Conservation (phyloP, 2,797 vertebrate genomes). For the Sylvia borin region DNA sequence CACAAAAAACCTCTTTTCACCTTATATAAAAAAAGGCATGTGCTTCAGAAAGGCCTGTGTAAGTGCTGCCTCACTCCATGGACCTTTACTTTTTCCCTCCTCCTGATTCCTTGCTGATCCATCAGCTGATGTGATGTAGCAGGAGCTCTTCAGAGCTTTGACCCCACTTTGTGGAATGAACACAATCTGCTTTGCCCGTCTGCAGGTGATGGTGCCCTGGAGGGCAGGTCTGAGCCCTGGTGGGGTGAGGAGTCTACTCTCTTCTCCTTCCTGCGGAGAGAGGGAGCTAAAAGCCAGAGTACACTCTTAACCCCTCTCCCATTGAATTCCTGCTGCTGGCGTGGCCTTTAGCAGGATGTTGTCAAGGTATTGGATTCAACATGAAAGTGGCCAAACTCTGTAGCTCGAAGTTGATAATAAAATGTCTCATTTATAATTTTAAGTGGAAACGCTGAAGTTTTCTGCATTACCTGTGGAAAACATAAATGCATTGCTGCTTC, state of each 20-base stretch:
- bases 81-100: not conserved
- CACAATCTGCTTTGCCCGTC: not conserved
- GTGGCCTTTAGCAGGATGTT: not conserved
- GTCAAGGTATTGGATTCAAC: not conserved
- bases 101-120: not conserved
- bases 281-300: not conserved
- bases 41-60: not conserved
- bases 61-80: not conserved
- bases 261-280: not conserved
- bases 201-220: not conserved
- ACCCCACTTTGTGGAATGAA: not conserved
- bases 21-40: not conserved
- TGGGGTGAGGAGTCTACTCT: not conserved
- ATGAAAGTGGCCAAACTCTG: not conserved
- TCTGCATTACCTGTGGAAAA: not conserved
- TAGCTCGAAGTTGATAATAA: not conserved
- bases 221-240: not conserved
- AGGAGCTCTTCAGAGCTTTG: not conserved
- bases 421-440: not conserved
- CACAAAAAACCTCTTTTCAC: not conserved
- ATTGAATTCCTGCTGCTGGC: not conserved
- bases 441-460: not conserved
- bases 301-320: not conserved
- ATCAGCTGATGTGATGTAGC: rapidly evolving
- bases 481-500: not conserved